These are phyloP conservation scores for Peromyscus polionotus DNA, from an alignment of 2,113 vertebrate species.

Conservation along the genomic window DNA sequence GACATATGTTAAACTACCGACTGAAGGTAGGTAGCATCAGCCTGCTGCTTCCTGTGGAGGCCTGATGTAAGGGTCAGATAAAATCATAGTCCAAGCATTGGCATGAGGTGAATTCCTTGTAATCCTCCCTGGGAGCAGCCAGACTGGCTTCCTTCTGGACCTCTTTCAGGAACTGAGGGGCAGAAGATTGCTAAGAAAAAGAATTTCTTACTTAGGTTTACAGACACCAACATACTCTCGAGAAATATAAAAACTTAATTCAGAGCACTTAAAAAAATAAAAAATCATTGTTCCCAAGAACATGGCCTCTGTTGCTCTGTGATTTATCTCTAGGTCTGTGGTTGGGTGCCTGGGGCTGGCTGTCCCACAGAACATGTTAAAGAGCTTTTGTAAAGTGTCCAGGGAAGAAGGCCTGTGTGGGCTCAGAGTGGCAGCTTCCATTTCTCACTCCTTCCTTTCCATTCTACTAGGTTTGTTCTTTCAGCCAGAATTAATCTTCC, in stretches of 20 bases:
- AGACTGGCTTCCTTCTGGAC: not conserved
- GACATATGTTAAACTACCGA: too few relatives aligned
- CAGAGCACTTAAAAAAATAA: not conserved
- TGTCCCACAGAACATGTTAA: not conserved
- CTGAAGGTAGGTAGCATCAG: too few relatives aligned
- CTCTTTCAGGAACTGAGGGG: not conserved
- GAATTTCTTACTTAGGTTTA: not conserved
- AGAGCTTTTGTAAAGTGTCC: not conserved
- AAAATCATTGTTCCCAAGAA: not conserved
- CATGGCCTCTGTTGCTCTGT: not conserved
- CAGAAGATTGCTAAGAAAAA: not conserved
- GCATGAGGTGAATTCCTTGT: too few relatives aligned
- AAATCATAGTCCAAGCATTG: not conserved
- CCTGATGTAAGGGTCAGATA: too few relatives aligned
- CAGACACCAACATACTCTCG: not conserved
- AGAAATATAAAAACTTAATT: not conserved
- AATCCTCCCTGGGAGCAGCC: not conserved
- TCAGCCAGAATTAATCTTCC: conserved; percentile 7
- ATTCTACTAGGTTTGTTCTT: not conserved
- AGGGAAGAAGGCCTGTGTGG: not conserved
- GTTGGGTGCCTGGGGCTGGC: not conserved
- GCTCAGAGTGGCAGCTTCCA: not conserved
- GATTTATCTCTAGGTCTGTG: not conserved
- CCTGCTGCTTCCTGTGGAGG: not conserved
- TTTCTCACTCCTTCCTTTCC: not conserved